Base-by-base conservation (phyloP, 2,888 invertebrate genomes). In the Sepioteuthis lessoniana region DNA sequence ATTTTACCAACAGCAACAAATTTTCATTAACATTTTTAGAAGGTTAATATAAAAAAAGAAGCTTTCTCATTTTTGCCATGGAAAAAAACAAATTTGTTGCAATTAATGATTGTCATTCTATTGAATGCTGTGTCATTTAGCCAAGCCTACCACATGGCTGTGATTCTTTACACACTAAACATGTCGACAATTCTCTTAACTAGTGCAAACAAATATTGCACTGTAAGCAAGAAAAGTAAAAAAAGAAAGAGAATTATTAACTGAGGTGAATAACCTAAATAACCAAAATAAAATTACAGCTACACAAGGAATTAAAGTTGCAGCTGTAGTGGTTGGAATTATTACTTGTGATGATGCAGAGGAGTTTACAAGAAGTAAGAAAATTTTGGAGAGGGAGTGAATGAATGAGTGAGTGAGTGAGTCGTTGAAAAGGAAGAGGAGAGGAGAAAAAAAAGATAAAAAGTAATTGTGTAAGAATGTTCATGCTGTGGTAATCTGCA, bases 391-490 rank as follows among this genome's bases (percentile, higher is more conserved):
- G 28, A 13, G 42, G 7, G 91, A 46, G 46, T 4, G 91, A 91
- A 7, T 46, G 91, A 91, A 7, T 46, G n/a, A n/a, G n/a, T n/a
- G n/a, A 28, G 28, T 25, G 13, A 46, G 28, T 38, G 31, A 42
- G 76, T 35, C 10, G n/a, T 60, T 25, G 60, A 60, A 76, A 19
- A 76, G 35, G n/a, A 25, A 35, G n/a, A 13, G 13, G 76, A n/a
- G 76, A 25, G 28, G 31, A 4, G 31, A 16, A 13, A 35, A 76
- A 13, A 55, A 7, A 90, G 0, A 76, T 93, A 47, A 35, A 60
- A 38, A 90, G 60, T 13, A 94, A 37, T 37, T 90, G 94, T 93
- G 60, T 47, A 35, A 60, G 92, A 35, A 55, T 60, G 46, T 93
- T 50, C 55, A 93, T 35, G 47, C 50, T 47, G 47, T 28, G 93